Base-by-base conservation (phyloP, 1,140 invertebrate species). In the Anastrepha obliqua region DNA sequence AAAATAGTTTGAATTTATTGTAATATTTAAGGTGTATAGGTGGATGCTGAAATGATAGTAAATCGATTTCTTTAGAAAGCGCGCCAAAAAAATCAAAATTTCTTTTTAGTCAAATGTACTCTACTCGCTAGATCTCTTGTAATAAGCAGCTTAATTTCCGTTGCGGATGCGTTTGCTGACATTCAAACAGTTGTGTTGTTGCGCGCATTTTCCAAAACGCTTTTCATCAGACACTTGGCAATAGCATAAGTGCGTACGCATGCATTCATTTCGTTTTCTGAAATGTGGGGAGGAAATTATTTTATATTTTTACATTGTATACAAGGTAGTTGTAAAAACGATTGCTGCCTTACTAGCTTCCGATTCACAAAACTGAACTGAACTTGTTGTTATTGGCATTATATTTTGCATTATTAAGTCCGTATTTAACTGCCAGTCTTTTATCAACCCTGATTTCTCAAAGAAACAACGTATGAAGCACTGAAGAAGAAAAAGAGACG, bases 381-480 rank as follows among this genome's bases (percentile, higher is more conserved):
- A 91, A 81, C 93, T 91, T 0, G 91, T 91, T 1, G 90, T 93
- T 20, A 91, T 91, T 65, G 92, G 91, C 92, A 92, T 91, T 47
- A 93, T 74, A 86, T 90, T 91, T 81, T 90, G 90, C 1, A 90
- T 89, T 51, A 93, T 89, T 58, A 90, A 9, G 4, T 89, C 89
- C 3, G 17, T 86, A 89, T 92, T 91, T 2, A 93, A 85, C 86
- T 90, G 91, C 88, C 90, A 93, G 85, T 92, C 90, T n/a, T 90
- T 89, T 58, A 93, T 85, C 0, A 93, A 42, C 0, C 90, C 90
- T 0, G 90, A 89, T 65, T 91, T 93, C 89, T 93, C 92, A 87
- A 90, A 92, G 62, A 91, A 91, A 74, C 92, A 93, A 15, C 92
- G 89, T 81, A 93, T 90, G 55, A 91, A 93, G 55, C 92, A 93